phyloP scores from a whole-genome alignment of 2,797 vertebrate genomes.

The Falco rusticolus region DNA sequence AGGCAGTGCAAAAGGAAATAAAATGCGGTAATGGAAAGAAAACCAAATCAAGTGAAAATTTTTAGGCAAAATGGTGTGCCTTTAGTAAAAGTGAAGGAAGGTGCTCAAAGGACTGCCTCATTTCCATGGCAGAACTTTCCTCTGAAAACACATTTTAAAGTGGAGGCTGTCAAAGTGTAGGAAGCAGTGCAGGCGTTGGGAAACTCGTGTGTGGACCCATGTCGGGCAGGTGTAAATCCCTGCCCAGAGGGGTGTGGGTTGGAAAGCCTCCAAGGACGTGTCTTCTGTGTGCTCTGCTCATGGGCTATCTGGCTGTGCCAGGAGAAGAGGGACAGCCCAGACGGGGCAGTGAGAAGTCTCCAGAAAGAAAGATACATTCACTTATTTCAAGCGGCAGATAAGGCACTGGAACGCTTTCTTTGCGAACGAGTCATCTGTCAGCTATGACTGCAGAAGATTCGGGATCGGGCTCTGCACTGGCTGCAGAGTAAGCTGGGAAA shows the following conservation, averaged over 20 bases:
- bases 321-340: background rate
- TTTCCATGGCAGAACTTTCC: background rate
- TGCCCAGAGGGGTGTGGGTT: background rate
- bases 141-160: background rate
- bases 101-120: background rate
- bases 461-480: background rate
- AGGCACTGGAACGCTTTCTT: background rate
- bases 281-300: background rate
- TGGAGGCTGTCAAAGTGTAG: background rate
- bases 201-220: too few relatives aligned
- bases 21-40: background rate
- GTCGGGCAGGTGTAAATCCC: background rate
- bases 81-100: background rate
- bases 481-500: background rate
- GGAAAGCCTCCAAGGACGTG: accelerated
- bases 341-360: background rate
- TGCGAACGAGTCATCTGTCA: background rate
- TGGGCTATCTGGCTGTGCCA: background rate
- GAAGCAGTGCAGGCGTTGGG: background rate
- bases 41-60: background rate
- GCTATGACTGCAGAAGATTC: background rate
- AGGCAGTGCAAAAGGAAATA: background rate
- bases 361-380: accelerated
- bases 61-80: background rate
- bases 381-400: background rate